Percentiles rank a stretch among this genome's conserved stretches.
These are phyloP conservation scores for Meiosimyza decipiens DNA, from an alignment of 2,888 invertebrate species.

Conservation along the genomic window DNA sequence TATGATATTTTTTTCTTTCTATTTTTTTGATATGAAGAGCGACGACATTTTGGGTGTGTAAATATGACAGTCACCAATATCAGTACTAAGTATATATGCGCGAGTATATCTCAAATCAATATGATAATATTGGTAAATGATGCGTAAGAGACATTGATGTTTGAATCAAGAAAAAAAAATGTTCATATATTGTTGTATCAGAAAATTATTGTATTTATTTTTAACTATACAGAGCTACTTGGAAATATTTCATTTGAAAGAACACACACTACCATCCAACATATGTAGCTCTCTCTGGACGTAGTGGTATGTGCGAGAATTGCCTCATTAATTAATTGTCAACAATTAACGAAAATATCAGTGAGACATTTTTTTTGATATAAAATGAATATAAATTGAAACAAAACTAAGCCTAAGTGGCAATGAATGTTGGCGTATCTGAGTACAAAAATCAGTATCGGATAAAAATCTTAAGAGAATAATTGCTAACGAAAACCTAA, in stretches of 20 bases:
- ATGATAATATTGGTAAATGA: too few species aligned
- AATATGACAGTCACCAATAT: constrained; percentile 47
- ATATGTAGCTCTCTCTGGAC: too few species aligned
- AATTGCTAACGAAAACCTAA: constrained; percentile 33
- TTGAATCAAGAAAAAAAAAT: too few species aligned
- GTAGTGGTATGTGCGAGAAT: too few species aligned
- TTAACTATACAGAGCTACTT: too few species aligned
- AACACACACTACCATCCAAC: too few species aligned
- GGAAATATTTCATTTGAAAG: too few species aligned
- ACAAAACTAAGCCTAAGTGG: constrained; percentile 50
- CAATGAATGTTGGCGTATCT: constrained; percentile 58
- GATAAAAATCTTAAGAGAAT: constrained; percentile 48
- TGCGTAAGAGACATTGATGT: too few species aligned
- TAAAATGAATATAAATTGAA: not conserved
- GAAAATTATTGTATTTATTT: too few species aligned
- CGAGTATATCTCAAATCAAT: too few species aligned
- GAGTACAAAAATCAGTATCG: constrained; percentile 55
- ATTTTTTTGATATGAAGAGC: not conserved
- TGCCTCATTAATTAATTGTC: constrained; percentile 20
- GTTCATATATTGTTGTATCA: too few species aligned
- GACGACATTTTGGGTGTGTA: constrained; percentile 62
- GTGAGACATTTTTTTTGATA: constrained; percentile 3
- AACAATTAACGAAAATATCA: constrained; percentile 15
- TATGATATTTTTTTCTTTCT: constrained; percentile 1
- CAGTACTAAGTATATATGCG: not conserved